Percentiles rank a stretch among this genome's conserved stretches.
Evolutionary conservation across 2,797 vertebrate genomes (phyloP).

Genomic region (Gadopsis bispinosus): DNA sequence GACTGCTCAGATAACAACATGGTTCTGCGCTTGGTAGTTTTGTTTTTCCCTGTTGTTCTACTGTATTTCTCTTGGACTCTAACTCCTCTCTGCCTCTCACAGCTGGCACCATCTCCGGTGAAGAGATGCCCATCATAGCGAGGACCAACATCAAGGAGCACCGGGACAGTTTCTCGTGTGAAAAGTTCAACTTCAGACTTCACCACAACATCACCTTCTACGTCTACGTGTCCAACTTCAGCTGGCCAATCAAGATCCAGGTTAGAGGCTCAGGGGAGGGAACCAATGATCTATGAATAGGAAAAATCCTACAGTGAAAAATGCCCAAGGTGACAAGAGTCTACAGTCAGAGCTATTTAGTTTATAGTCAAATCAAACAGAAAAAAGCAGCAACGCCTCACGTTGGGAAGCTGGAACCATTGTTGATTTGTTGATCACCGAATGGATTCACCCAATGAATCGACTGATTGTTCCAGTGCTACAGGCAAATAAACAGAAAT

Average conservation of each 20-base stretch:
- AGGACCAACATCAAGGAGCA: constrained; percentile 94
- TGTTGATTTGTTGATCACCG: no score
- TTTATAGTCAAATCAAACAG: background rate
- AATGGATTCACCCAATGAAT: background rate
- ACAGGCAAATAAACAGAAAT: background rate
- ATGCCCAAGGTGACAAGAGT: background rate
- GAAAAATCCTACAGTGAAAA: background rate
- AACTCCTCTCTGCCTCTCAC: background rate
- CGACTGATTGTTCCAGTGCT: background rate
- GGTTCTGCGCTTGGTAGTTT: background rate
- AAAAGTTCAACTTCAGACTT: constrained; percentile 95
- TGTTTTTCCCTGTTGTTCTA: background rate
- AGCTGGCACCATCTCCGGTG: constrained; percentile 96
- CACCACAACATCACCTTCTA: constrained; percentile 98
- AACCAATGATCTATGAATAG: background rate
- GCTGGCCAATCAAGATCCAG: constrained; percentile 99
- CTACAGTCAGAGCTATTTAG: background rate
- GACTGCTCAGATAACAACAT: background rate
- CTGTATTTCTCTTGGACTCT: accelerated
- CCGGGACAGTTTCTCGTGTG: constrained; percentile 96
- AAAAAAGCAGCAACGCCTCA: background rate
- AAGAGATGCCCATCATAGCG: constrained; percentile 92
- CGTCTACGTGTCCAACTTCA: constrained; percentile 97
- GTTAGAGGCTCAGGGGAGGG: constrained; percentile 76
- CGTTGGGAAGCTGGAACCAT: background rate